phyloP scores from a whole-genome alignment of 2,797 vertebrate genomes.

The Triplophysa bombifrons region DNA sequence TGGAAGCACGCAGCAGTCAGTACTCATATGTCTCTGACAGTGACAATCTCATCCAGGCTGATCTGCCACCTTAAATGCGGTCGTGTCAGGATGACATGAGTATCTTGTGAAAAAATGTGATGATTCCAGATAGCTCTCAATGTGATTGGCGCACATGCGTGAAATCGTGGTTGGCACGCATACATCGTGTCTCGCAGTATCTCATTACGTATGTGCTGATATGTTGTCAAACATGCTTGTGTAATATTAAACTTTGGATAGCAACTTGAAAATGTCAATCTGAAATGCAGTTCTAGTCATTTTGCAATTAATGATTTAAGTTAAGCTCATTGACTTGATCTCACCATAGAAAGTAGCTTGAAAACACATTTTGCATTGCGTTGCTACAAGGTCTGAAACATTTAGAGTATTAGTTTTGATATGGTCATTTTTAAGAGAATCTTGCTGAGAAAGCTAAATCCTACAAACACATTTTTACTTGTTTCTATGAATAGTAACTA shows the following conservation, averaged over 20 bases:
- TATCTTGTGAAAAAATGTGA: slow-evolving; percentile 50
- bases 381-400: too few relatives aligned
- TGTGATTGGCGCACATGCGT: slow-evolving; percentile 35
- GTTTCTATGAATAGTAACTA: neutral
- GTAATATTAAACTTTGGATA: neutral
- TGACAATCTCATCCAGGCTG: slow-evolving; percentile 60
- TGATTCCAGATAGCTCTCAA: slow-evolving; percentile 45
- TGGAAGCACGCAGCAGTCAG: neutral
- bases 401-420: too few relatives aligned
- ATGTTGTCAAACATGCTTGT: neutral
- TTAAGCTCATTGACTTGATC: neutral
- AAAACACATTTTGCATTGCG: neutral
- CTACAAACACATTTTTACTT: too few relatives aligned
- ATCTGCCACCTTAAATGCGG: slow-evolving; percentile 59
- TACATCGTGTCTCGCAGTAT: neutral
- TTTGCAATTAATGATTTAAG: neutral
- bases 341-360: neutral
- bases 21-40: slow-evolving; percentile 64
- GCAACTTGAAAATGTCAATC: neutral
- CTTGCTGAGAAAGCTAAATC: too few relatives aligned
- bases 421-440: too few relatives aligned
- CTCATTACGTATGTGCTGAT: neutral
- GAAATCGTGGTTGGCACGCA: slow-evolving; percentile 6
- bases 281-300: neutral
- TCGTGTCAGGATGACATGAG: slow-evolving; percentile 15